A percentile compares a stretch with the other conserved stretches of the same genome.
Conservation (phyloP, 2,797 vertebrate species). For the Pteronotus mesoamericanus region DNA sequence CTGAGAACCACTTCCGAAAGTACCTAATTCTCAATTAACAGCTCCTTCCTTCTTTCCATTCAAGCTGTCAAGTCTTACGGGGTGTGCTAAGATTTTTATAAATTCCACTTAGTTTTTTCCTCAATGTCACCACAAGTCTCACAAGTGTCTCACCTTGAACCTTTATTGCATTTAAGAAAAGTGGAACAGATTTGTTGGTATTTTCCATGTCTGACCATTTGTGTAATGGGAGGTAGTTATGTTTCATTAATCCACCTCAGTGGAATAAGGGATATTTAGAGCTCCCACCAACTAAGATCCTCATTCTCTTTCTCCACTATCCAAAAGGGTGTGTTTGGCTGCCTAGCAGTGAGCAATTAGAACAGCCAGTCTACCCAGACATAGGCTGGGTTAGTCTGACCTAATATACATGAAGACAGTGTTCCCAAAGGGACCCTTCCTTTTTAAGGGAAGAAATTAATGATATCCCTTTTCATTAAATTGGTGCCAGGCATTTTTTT, state of each 20-base stretch:
- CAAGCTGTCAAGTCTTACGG: not conserved
- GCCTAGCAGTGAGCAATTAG: slow-evolving; percentile 7
- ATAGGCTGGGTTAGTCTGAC: slow-evolving; percentile 40
- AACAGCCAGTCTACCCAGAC: not conserved
- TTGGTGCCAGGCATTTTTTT: slow-evolving; percentile 57
- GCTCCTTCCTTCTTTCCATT: slow-evolving; percentile 10
- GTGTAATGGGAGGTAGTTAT: slow-evolving; percentile 18
- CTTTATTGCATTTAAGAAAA: slow-evolving; percentile 23
- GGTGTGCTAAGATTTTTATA: slow-evolving; percentile 27
- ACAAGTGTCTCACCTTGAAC: slow-evolving; percentile 32
- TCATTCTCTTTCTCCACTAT: slow-evolving; percentile 9
- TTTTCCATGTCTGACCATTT: slow-evolving; percentile 30
- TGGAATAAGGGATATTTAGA: not conserved
- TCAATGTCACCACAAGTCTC: not conserved
- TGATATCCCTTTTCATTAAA: slow-evolving; percentile 61
- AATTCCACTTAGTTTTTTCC: not conserved
- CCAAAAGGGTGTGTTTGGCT: not conserved
- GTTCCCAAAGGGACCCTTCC: slow-evolving; percentile 48
- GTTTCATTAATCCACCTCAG: slow-evolving; percentile 50
- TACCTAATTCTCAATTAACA: slow-evolving; percentile 19
- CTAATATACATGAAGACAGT: slow-evolving; percentile 29
- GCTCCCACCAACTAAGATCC: not conserved
- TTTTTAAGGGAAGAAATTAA: slow-evolving; percentile 65
- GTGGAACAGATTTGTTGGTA: slow-evolving; percentile 4
- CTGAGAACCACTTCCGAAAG: not conserved